A percentile compares a stretch with the other conserved stretches of the same genome.
Conservation (phyloP, 2,888 invertebrate genomes). For the Caenorhabditis virilis region DNA sequence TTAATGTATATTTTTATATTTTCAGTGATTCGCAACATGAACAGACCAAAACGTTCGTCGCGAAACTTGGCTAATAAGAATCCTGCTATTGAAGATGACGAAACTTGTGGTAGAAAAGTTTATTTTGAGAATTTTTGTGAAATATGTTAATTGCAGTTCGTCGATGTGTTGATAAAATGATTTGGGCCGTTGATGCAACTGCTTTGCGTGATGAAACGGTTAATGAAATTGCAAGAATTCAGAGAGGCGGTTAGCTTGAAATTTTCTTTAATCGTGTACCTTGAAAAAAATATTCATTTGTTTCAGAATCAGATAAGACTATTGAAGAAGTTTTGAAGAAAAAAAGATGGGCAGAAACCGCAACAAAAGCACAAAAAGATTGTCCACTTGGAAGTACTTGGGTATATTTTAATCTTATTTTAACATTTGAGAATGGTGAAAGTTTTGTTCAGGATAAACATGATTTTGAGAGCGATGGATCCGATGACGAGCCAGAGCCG, state of each 20-base stretch:
- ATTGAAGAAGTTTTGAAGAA: conserved; percentile 23
- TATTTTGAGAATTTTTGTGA: no score
- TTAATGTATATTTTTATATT: no score
- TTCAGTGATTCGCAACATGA: no score
- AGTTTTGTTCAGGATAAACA: no score
- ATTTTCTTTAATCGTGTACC: no score
- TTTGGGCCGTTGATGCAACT: conserved; percentile 19
- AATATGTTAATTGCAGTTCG: conserved; percentile 26
- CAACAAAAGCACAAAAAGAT: conserved; percentile 18
- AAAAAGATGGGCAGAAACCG: conserved; percentile 19
- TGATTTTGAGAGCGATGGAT: no score
- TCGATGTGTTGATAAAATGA: conserved; percentile 9
- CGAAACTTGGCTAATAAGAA: not conserved
- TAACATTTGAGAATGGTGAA: not conserved
- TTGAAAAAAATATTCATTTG: not conserved
- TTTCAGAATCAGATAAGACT: conserved; percentile 9
- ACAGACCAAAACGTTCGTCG: not conserved
- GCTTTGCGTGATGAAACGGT: conserved; percentile 12
- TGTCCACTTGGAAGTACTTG: conserved; percentile 22
- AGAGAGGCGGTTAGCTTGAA: conserved; percentile 1
- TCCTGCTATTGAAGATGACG: not conserved
- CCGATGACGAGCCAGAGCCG: no score
- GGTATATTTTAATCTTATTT: not conserved
- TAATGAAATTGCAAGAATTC: conserved; percentile 9
- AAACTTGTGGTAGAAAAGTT: not conserved